These are phyloP conservation scores for Pangasius larnaudii DNA, from an alignment of 2,797 vertebrate species.

Conservation along the genomic window DNA sequence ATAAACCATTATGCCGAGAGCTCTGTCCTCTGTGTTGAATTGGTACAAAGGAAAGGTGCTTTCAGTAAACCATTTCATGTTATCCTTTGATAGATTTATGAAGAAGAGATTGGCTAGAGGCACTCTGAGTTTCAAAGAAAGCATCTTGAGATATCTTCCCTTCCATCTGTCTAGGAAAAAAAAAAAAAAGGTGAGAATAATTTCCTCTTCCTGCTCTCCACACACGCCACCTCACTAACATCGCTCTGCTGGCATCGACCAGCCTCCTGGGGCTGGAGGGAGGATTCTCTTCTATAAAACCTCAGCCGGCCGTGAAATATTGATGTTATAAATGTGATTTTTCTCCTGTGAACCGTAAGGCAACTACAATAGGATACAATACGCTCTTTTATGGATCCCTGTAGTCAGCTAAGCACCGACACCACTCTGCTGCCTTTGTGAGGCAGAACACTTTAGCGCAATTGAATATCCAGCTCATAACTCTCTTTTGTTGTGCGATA, in stretches of 20 bases:
- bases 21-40: not conserved
- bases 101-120: constrained; percentile 34
- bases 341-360: constrained; percentile 23
- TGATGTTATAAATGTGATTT: constrained; percentile 57
- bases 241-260: constrained; percentile 46
- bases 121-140: constrained; percentile 61
- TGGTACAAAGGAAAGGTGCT: constrained; percentile 2
- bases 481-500: constrained; percentile 10
- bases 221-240: constrained; percentile 44
- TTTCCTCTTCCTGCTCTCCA: constrained; percentile 60
- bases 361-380: constrained; percentile 15
- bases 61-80: constrained; percentile 32
- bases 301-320: constrained; percentile 53
- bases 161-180: constrained; percentile 48
- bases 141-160: constrained; percentile 61
- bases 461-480: constrained; percentile 27
- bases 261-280: constrained; percentile 43
- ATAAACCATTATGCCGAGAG: not conserved
- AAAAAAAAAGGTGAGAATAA: constrained; percentile 60
- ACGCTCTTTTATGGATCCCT: not conserved
- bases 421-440: constrained; percentile 17
- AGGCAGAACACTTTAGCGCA: constrained; percentile 19
- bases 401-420: constrained; percentile 7
- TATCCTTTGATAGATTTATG: constrained; percentile 41
- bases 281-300: constrained; percentile 57